Evolutionary conservation across 2,888 invertebrate genomes (phyloP).

Genomic region (Aphidius colemani): DNA sequence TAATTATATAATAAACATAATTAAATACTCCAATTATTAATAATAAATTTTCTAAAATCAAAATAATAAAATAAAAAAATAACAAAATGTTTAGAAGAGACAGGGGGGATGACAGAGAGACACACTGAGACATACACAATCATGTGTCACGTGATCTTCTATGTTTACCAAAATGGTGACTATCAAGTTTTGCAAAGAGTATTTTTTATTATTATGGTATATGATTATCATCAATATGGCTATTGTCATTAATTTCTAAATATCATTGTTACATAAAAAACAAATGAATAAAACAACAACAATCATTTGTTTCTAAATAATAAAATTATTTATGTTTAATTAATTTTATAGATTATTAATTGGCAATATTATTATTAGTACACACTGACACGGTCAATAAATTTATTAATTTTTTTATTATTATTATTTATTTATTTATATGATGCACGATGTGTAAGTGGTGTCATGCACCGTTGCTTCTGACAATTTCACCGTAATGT

Average conservation of each 20-base stretch:
- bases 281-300: no score
- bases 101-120: slow-evolving; percentile 10
- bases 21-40: no score
- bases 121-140: no score
- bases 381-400: background rate
- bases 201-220: background rate
- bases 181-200: slow-evolving; percentile 39
- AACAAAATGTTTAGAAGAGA: background rate
- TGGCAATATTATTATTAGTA: background rate
- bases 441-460: background rate
- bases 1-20: no score
- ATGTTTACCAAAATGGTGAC: slow-evolving; percentile 60
- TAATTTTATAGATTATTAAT: slow-evolving; percentile 1
- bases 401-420: slow-evolving; percentile 20
- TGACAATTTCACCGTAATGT: slow-evolving; percentile 34
- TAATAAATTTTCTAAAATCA: no score
- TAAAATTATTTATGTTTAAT: no score
- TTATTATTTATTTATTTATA: slow-evolving; percentile 4
- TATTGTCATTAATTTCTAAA: slow-evolving; percentile 16
- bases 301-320: no score
- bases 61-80: no score
- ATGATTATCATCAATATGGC: slow-evolving; percentile 15
- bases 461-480: slow-evolving; percentile 39
- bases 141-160: slow-evolving; percentile 54
- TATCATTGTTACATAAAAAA: no score